Percentiles rank a stretch among this genome's conserved stretches.
Evolutionary conservation across 2,888 invertebrate genomes (phyloP).

Genomic region (Drosophila planitibia): DNA sequence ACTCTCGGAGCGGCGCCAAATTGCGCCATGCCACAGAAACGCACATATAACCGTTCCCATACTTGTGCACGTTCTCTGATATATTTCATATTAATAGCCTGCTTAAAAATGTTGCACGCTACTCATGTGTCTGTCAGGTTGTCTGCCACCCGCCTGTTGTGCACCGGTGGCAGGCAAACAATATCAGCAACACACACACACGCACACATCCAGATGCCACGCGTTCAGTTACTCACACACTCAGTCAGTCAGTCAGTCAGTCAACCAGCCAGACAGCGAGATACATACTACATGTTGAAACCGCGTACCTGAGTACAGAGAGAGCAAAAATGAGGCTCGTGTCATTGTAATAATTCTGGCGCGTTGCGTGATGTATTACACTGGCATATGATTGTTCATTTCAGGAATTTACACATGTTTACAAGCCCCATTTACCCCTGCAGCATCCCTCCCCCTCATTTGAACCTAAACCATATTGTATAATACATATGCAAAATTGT

Average conservation of each 20-base stretch:
- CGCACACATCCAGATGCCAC: conserved; percentile 38
- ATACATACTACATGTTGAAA: conserved; percentile 4
- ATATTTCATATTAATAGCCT: conserved; percentile 75
- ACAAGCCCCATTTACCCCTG: conserved; percentile 50
- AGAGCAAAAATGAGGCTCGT: conserved; percentile 40
- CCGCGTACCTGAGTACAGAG: conserved; percentile 22
- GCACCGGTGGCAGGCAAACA: conserved; percentile 47
- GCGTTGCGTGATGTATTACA: conserved; percentile 76
- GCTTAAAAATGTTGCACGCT: conserved; percentile 68
- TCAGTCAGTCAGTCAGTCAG: conserved; percentile 27
- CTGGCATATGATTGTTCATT: conserved; percentile 78
- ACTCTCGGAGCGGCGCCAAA: conserved; percentile 35
- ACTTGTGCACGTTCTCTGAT: conserved; percentile 30
- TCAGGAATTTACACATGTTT: conserved; percentile 79
- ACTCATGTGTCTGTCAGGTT: conserved; percentile 39
- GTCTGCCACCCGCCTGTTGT: conserved; percentile 34
- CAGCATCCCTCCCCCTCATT: background rate
- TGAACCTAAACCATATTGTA: conserved; percentile 19
- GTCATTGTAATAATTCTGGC: conserved; percentile 48
- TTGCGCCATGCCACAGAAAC: conserved; percentile 40
- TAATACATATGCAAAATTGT: conserved; percentile 43
- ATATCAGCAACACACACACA: conserved; percentile 39
- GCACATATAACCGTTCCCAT: background rate
- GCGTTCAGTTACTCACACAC: conserved; percentile 44
- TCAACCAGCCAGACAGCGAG: conserved; percentile 15